These are phyloP conservation scores for Ceramica pisi DNA, from an alignment of 2,888 invertebrate genomes.

Conservation along the genomic window DNA sequence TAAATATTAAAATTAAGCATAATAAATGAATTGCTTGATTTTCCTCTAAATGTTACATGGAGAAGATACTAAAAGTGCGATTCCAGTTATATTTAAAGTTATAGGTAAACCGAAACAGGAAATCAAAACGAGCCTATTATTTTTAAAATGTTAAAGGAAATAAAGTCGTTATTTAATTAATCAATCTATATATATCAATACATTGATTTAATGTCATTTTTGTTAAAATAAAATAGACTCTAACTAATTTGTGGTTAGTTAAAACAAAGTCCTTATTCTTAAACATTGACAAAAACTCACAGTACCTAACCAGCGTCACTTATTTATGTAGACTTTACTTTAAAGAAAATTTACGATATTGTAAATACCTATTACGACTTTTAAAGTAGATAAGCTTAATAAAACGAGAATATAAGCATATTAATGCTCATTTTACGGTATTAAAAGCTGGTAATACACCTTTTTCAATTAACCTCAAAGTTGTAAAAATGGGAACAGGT, in stretches of 20 bases:
- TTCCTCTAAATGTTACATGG: no score
- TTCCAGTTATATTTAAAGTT: neutral
- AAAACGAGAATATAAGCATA: conserved; percentile 56
- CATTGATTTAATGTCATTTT: no score
- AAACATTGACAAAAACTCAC: conserved; percentile 4
- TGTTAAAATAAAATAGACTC: neutral
- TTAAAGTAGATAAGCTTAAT: conserved; percentile 35
- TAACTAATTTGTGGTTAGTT: neutral
- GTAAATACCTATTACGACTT: conserved; percentile 20
- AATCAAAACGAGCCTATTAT: neutral
- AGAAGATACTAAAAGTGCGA: no score
- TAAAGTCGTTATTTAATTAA: neutral
- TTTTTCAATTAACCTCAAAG: conserved; percentile 64
- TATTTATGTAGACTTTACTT: conserved; percentile 33
- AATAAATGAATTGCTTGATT: no score
- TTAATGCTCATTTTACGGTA: conserved; percentile 64
- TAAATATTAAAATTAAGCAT: no score
- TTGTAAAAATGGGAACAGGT: conserved; percentile 49
- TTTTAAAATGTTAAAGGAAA: neutral
- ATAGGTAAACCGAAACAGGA: neutral
- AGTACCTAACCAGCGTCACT: neutral
- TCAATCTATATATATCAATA: neutral
- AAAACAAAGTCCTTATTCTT: conserved; percentile 1
- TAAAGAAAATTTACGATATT: conserved; percentile 22
- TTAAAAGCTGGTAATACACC: conserved; percentile 55